Conservation (phyloP, 2,797 vertebrate species). For the Esox masquinongy region DNA sequence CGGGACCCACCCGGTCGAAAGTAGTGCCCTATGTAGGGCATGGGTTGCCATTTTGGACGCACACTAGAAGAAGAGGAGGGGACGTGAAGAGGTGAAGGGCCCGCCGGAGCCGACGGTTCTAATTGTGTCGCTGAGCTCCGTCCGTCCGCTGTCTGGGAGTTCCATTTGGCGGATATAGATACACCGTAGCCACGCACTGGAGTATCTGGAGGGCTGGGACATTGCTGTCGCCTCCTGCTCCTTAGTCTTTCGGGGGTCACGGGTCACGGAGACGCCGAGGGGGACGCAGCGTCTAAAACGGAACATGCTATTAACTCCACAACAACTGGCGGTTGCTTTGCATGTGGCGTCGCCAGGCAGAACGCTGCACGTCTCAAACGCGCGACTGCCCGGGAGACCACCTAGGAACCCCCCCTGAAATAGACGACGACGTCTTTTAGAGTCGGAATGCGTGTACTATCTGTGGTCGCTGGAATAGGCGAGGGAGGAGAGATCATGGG, state of each 20-base stretch:
- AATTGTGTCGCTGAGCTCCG: too few relatives aligned
- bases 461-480: conserved; percentile 71
- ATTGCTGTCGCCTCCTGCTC: background rate
- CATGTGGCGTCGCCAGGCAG: conserved; percentile 56
- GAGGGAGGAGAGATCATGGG: conserved; percentile 48
- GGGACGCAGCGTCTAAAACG: conserved; percentile 31
- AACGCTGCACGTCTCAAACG: conserved; percentile 66
- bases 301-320: conserved; percentile 33
- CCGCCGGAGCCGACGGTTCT: too few relatives aligned
- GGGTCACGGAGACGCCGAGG: background rate
- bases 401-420: conserved; percentile 53
- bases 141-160: too few relatives aligned
- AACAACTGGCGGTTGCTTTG: conserved; percentile 61
- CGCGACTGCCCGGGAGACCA: conserved; percentile 38
- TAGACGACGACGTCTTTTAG: conserved; percentile 59
- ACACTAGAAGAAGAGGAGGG: background rate
- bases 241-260: background rate
- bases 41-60: background rate
- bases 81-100: background rate
- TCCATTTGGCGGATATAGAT: background rate
- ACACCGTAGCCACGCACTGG: background rate
- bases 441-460: conserved; percentile 58
- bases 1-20: background rate
- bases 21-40: background rate
- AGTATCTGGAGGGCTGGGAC: background rate